Evolutionary conservation across 2,113 vertebrate genomes (phyloP), one percentile per base, ranked within the genome.

Genomic region (Cyanoderma ruficeps): DNA sequence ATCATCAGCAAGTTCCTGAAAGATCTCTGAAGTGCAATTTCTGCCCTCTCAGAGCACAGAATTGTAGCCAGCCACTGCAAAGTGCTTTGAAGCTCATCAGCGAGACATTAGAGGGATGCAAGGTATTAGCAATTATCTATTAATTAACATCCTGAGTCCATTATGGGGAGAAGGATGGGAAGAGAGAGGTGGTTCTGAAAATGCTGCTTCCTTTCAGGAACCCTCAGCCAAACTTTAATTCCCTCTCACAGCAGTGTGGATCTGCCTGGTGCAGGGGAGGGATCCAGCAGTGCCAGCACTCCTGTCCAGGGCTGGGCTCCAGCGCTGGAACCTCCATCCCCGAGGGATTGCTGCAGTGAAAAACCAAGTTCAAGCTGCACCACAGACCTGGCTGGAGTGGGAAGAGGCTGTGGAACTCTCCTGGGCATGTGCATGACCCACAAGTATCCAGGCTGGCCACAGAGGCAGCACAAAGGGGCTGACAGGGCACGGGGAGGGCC

Each of bases 121-220:
- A 81, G 41, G 27, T 63, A 83, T n/a, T 25, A 93, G 72, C 92
- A 83, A 70, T 93, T 83, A 90, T 71, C 63, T 77, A 75, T 94
- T 93, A 93, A 96, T 95, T 96, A 95, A 67, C 47, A 78, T 86
- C 71, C 92, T 52, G 68, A 67, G 87, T 80, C 68, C 76, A 88
- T 94, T 86, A 74, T 13, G 44, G 47, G 15, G 22, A 65, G 22
- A 25, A 49, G 30, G 31, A 53, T 63, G 68, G 72, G 83, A 50
- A 41, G 11, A 33, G 33, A 27, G 30, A 67, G 69, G 42, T 33
- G 64, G 9, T 63, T 92, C 75, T 90, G 89, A 75, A 59, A 55
- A 52, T 3, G 2, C 25, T 69, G 49, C 27, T 25, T 46, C 15
- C 52, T 61, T 74, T 30, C 46, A 15, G 3, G 1, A 72, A 13